Conservation (phyloP, 2,888 invertebrate species). For the Norana najaformis region DNA sequence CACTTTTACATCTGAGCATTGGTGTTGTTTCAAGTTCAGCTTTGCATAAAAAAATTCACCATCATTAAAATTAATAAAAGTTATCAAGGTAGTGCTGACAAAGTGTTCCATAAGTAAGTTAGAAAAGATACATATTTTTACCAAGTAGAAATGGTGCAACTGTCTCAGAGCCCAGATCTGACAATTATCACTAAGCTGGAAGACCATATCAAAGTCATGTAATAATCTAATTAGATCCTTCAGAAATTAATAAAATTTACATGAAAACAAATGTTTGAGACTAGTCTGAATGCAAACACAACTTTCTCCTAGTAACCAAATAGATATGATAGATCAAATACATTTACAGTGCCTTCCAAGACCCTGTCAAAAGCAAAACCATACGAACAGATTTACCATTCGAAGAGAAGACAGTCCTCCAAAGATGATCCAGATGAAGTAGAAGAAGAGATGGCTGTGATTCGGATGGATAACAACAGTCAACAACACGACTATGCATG, state of each 20-base stretch:
- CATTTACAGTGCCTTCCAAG: not conserved
- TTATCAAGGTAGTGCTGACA: not conserved
- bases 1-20: not conserved
- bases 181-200: not conserved
- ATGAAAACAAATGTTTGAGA: not conserved
- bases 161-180: not conserved
- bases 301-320: not conserved
- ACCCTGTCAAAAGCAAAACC: not conserved
- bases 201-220: not conserved
- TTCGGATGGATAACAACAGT: constrained; percentile 63
- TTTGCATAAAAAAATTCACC: not conserved
- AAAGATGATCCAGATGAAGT: constrained; percentile 60
- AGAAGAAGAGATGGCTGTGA: constrained; percentile 64
- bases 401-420: constrained; percentile 62
- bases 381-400: constrained; percentile 57
- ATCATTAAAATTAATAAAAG: not conserved
- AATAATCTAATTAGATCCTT: not conserved
- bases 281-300: not conserved
- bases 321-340: not conserved
- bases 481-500: constrained; percentile 63
- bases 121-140: not conserved
- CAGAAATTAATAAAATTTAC: not conserved
- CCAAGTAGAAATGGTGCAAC: no score
- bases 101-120: not conserved
- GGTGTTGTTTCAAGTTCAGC: not conserved